A percentile compares a stretch with the other conserved stretches of the same genome.
Conservation (phyloP, 2,113 vertebrate species). For the Gracilinanus agilis region DNA sequence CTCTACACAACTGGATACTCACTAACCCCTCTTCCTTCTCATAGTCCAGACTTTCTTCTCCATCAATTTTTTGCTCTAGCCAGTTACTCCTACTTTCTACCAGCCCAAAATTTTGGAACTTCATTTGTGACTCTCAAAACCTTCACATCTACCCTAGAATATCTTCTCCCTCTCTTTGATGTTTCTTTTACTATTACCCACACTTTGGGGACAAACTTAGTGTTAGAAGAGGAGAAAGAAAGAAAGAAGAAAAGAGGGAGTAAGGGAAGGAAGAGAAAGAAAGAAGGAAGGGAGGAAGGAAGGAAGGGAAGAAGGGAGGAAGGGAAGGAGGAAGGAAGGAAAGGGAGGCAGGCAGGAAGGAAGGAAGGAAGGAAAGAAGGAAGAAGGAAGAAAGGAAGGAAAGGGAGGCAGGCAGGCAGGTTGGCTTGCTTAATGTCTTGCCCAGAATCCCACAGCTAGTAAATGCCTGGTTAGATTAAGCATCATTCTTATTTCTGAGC, state of each 20-base stretch:
- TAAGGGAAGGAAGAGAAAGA: not conserved
- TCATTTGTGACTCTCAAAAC: not conserved
- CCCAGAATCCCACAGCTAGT: not conserved
- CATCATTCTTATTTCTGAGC: not conserved
- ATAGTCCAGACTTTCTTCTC: not conserved
- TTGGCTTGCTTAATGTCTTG: not conserved
- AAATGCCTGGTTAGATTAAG: not conserved
- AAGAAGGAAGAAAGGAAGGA: not conserved
- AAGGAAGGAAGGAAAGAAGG: not conserved
- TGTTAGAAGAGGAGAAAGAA: not conserved
- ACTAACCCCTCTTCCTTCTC: not conserved
- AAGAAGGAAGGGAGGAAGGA: not conserved
- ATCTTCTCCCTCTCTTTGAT: not conserved
- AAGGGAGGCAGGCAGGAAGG: not conserved
- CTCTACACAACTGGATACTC: not conserved
- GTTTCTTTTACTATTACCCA: not conserved
- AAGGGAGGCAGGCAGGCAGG: too few species aligned
- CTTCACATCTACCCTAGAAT: not conserved
- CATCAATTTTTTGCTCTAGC: not conserved
- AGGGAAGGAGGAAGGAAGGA: too few species aligned
- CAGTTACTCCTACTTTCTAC: not conserved
- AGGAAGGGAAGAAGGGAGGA: too few species aligned
- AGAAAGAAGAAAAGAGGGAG: not conserved
- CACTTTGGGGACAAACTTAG: not conserved
- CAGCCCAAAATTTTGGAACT: not conserved